These are phyloP conservation scores for Arctia plantaginis DNA, from an alignment of 2,888 invertebrate species.

Conservation along the genomic window DNA sequence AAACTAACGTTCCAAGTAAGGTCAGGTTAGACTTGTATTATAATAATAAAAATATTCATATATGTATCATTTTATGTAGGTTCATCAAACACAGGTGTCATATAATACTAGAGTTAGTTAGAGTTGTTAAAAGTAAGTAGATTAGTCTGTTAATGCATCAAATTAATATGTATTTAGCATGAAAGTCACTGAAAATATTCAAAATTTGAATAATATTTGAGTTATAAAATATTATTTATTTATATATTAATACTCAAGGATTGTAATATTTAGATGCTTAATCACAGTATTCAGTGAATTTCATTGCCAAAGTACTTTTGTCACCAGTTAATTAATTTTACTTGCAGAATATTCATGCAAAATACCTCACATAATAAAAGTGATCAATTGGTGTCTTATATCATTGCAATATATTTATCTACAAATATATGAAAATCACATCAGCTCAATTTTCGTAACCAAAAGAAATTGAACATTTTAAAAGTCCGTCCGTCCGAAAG, in stretches of 20 bases:
- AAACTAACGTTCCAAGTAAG: background rate
- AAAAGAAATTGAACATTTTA: background rate
- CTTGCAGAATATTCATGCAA: background rate
- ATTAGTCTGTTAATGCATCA: constrained; percentile 2
- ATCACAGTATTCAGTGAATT: background rate
- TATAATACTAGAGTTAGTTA: background rate
- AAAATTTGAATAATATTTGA: background rate
- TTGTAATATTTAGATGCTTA: background rate
- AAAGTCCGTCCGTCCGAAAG: no score
- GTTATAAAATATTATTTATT: background rate
- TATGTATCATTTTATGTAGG: no score
- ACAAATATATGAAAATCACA: background rate
- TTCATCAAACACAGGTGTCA: background rate
- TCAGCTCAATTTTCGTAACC: background rate
- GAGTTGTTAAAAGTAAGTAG: background rate
- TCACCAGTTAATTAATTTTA: background rate
- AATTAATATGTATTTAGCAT: background rate
- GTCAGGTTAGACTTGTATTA: background rate
- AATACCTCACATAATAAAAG: background rate
- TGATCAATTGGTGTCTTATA: background rate
- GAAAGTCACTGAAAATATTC: background rate
- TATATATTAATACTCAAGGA: background rate
- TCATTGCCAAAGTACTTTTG: background rate
- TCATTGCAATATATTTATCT: background rate
- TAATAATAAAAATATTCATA: background rate